These are phyloP conservation scores for Liposcelis brunnea DNA, from an alignment of 2,888 invertebrate species.

Conservation along the genomic window DNA sequence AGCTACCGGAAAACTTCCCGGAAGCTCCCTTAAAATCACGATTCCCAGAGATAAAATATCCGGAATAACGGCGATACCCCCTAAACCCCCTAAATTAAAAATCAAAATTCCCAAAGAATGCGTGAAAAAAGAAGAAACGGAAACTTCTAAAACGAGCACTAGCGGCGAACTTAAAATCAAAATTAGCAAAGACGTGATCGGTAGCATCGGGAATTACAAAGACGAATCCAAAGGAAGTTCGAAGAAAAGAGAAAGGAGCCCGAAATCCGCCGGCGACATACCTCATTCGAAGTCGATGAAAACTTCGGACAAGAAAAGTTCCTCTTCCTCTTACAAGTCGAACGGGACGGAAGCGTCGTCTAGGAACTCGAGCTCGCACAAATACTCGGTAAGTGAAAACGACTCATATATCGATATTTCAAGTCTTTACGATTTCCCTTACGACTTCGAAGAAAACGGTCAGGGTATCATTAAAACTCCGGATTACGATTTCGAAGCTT, in stretches of 20 bases:
- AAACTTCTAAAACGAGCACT: constrained; percentile 1
- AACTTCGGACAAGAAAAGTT: no score
- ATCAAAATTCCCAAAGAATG: constrained; percentile 68
- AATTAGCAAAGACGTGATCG: constrained; percentile 57
- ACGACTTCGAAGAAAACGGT: no score
- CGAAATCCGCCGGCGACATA: constrained; percentile 16
- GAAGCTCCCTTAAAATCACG: constrained; percentile 34
- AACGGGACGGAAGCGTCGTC: no score
- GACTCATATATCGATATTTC: no score
- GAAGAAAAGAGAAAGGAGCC: constrained; percentile 22
- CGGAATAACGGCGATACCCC: constrained; percentile 13
- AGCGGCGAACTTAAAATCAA: constrained; percentile 34
- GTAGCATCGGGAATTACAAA: constrained; percentile 10
- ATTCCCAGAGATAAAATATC: constrained; percentile 39
- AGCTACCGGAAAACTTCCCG: no score
- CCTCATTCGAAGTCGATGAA: constrained; percentile 12
- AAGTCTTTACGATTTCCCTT: no score
- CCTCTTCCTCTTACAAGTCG: no score
- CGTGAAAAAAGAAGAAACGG: constrained; percentile 27
- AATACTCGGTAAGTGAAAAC: no score
- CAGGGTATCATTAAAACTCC: no score
- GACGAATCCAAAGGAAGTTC: background rate
- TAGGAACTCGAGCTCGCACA: no score
- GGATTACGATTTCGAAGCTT: no score
- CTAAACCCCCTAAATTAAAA: constrained; percentile 38